Percentiles rank a stretch among this genome's conserved stretches.
Evolutionary conservation across 1,140 invertebrate species (phyloP).

Genomic region (Eriosoma lanigerum): DNA sequence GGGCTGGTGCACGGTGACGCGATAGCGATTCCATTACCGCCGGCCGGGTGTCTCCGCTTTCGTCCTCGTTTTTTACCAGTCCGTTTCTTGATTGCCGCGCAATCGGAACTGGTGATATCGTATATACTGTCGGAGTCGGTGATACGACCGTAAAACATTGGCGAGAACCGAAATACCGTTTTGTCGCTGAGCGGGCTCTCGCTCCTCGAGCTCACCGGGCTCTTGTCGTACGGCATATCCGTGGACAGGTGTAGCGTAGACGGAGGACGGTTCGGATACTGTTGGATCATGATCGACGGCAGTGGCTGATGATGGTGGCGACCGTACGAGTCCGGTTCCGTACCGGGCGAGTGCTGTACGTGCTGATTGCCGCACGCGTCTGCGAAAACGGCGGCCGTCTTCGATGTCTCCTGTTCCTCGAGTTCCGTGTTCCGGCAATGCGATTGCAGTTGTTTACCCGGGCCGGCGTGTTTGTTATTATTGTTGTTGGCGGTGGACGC

Average conservation of each 20-base stretch:
- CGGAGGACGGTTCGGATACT: slow-evolving; percentile 57
- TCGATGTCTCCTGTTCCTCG: slow-evolving; percentile 25
- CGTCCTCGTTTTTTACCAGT: slow-evolving; percentile 53
- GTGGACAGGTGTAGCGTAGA: slow-evolving; percentile 8
- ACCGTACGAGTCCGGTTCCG: not conserved
- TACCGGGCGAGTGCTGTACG: not conserved
- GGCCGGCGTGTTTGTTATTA: not conserved
- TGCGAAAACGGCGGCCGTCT: no score
- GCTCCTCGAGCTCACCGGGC: slow-evolving; percentile 73
- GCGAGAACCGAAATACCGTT: slow-evolving; percentile 67
- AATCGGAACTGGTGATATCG: slow-evolving; percentile 71
- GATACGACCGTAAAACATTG: slow-evolving; percentile 69
- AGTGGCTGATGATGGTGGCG: slow-evolving; percentile 58
- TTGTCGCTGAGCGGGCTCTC: slow-evolving; percentile 75
- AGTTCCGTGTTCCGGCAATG: slow-evolving; percentile 54
- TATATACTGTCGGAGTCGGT: slow-evolving; percentile 76
- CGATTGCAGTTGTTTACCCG: not conserved
- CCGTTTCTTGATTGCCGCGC: slow-evolving; percentile 55
- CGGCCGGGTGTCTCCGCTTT: slow-evolving; percentile 50
- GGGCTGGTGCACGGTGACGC: not conserved
- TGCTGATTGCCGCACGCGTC: no score
- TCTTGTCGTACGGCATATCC: slow-evolving; percentile 55
- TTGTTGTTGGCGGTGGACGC: no score
- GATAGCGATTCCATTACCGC: slow-evolving; percentile 11
- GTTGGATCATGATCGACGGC: slow-evolving; percentile 60